These are phyloP conservation scores for Drosophila subpulchrella DNA, from an alignment of 1,140 invertebrate species.

Conservation along the genomic window DNA sequence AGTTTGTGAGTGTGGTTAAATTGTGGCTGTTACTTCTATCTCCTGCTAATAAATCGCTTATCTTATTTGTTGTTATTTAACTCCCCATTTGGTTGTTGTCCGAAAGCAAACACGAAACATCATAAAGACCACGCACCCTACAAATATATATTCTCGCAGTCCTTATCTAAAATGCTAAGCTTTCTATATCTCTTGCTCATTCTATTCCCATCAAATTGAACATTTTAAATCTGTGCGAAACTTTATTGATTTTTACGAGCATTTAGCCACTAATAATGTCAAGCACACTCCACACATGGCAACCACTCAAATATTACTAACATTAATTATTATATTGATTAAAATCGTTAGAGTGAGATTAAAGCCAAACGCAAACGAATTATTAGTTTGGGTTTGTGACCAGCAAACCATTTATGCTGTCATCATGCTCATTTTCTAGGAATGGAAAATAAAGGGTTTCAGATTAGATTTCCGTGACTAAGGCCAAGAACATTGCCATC, in stretches of 20 bases:
- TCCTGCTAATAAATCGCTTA: slow-evolving; percentile 70
- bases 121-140: slow-evolving; percentile 47
- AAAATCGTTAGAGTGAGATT: slow-evolving; percentile 21
- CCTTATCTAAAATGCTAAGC: slow-evolving; percentile 21
- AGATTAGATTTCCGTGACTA: slow-evolving; percentile 62
- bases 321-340: slow-evolving; percentile 63
- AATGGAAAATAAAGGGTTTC: background rate
- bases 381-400: slow-evolving; percentile 2
- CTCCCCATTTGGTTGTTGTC: slow-evolving; percentile 42
- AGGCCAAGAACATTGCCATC: slow-evolving; percentile 47
- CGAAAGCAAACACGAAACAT: slow-evolving; percentile 47
- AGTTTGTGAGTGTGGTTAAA: background rate
- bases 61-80: slow-evolving; percentile 74
- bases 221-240: slow-evolving; percentile 66
- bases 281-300: slow-evolving; percentile 12
- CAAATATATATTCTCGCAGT: background rate
- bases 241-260: slow-evolving; percentile 51
- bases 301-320: background rate
- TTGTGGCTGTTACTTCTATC: slow-evolving; percentile 36
- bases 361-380: slow-evolving; percentile 6
- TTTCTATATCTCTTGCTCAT: slow-evolving; percentile 29
- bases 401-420: slow-evolving; percentile 5
- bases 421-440: slow-evolving; percentile 11
- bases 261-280: slow-evolving; percentile 56
- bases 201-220: slow-evolving; percentile 46